These are phyloP conservation scores for Limosa lapponica DNA, from an alignment of 2,797 vertebrate genomes.

Conservation along the genomic window DNA sequence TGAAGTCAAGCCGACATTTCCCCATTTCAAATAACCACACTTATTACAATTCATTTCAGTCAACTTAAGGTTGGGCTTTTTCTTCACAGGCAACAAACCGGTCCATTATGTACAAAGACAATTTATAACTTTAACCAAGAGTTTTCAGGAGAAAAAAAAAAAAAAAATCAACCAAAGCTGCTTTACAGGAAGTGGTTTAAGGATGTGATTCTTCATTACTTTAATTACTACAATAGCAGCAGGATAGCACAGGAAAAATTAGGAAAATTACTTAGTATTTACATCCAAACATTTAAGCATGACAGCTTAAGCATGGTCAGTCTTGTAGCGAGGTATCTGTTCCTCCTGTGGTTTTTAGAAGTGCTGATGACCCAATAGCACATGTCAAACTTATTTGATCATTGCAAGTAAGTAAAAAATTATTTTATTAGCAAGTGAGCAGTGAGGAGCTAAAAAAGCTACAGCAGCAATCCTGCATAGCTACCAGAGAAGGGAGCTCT, in stretches of 20 bases:
- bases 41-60: not conserved
- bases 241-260: not conserved
- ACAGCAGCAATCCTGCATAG: not conserved
- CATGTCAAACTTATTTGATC: accelerated
- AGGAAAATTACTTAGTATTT: not conserved
- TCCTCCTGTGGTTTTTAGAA: too few species aligned
- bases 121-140: not conserved
- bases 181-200: not conserved
- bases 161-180: not conserved
- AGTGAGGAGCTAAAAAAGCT: not conserved
- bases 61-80: not conserved
- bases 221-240: not conserved
- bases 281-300: not conserved
- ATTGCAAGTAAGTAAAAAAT: not conserved
- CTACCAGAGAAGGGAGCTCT: not conserved
- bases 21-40: not conserved
- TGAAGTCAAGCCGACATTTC: not conserved
- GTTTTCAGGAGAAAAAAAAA: not conserved
- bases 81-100: accelerated
- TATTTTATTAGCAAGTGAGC: not conserved
- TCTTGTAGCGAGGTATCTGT: accelerated
- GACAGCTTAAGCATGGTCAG: accelerated
- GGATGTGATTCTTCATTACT: not conserved
- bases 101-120: accelerated
- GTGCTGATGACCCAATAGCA: accelerated